Conservation (phyloP, 35 echinoderm and acorn worm species). For the Apostichopus parvimensis region DNA sequence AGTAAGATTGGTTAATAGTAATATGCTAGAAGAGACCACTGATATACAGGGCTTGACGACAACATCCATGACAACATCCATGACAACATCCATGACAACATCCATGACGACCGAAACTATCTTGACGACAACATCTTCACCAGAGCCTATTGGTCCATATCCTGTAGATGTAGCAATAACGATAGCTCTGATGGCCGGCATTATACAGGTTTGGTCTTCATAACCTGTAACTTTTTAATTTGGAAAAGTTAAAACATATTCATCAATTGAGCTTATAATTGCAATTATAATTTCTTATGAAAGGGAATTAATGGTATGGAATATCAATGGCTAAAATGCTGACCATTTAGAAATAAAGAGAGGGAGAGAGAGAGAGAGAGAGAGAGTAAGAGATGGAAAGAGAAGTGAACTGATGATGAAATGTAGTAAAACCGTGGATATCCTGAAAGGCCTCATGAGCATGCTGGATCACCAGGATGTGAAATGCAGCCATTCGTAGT, state of each 20-base stretch:
- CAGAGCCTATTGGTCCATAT: background rate
- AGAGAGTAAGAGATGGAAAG: too few species aligned
- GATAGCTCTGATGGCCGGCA: slow-evolving; percentile 25
- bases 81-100: background rate
- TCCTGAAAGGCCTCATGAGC: too few species aligned
- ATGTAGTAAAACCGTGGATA: too few species aligned
- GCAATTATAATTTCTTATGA: background rate
- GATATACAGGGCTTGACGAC: background rate
- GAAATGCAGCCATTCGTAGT: too few species aligned
- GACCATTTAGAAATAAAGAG: background rate
- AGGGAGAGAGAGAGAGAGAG: background rate
- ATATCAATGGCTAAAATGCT: background rate
- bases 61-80: too few species aligned
- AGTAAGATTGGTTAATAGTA: background rate
- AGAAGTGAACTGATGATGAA: too few species aligned
- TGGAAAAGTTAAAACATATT: background rate
- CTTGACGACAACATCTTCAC: background rate
- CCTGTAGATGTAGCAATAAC: slow-evolving; percentile 25
- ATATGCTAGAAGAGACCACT: background rate
- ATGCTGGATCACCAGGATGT: too few species aligned
- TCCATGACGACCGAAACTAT: too few species aligned
- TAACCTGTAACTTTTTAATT: too few species aligned
- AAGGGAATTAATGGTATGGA: background rate
- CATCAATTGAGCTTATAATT: background rate
- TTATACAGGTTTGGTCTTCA: slow-evolving; percentile 17